Evolutionary conservation across 1,140 invertebrate species (phyloP), one percentile per base, ranked within the genome.

Genomic region (Archivesica marissinica): DNA sequence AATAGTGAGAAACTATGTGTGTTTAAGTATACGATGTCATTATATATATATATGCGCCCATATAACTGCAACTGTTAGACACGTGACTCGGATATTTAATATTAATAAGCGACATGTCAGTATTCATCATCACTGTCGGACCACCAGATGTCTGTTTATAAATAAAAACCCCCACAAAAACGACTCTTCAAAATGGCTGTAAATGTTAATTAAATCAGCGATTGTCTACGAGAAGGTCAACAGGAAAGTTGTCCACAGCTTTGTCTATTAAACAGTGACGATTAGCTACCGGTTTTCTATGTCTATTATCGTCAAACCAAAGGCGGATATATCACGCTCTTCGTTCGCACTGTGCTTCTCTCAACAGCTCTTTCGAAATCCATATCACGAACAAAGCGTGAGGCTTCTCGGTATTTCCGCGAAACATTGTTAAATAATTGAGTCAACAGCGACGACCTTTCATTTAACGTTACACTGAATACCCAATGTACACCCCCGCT

Each of bases 221-320:
- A 6, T 35, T 35, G 59, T 9, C n/a, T 64, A 13, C n/a, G 54
- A 6, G 38, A 64, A 64, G 59, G 59, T 64, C 30, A 64, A 64
- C 59, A 64, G 59, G 59, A 64, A 64, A 64, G 38, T 64, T 1
- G 30, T 64, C 59, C 59, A 64, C 59, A 20, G 59, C 30, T 64
- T 35, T 64, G 30, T 35, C 7, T 64, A 25, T 64, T 17, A 64
- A 64, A 35, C 59, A 13, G 30, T 35, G 30, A 4, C 13, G 13
- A 64, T 17, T 20, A 25, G 38, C n/a, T 35, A 13, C 13, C 9
- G 59, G 59, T 17, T 6, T 13, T 64, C 59, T 64, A 15, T 35
- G 33, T 33, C 20, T 35, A 35, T 64, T 64, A 64, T 64, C 38
- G 30, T 64, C 28, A 17, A 13, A 7, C 30, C 54, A 59, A 59